Conservation (phyloP, 1,140 invertebrate genomes). For the Anoplophora glabripennis region DNA sequence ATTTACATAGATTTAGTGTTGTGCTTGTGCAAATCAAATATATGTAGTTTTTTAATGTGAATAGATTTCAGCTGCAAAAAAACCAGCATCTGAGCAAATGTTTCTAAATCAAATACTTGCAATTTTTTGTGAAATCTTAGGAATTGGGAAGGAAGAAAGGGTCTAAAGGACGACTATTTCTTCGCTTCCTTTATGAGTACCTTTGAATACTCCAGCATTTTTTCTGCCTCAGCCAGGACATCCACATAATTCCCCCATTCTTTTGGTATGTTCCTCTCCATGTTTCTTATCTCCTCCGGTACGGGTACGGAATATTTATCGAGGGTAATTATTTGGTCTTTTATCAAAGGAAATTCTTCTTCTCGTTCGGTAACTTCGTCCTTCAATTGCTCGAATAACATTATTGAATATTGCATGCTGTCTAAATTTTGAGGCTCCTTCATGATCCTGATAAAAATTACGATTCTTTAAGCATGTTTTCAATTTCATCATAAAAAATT, state of each 20-base stretch:
- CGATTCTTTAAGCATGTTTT: no score
- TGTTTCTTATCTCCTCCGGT: slow-evolving; percentile 55
- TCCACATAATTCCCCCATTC: slow-evolving; percentile 66
- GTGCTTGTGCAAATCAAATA: no score
- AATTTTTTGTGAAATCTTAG: no score
- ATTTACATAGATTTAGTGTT: no score
- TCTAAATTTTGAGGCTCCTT: slow-evolving; percentile 59
- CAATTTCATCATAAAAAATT: no score
- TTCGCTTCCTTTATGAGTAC: slow-evolving; percentile 45
- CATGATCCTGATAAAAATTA: slow-evolving; percentile 50
- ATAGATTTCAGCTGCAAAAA: no score
- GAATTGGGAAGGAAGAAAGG: no score
- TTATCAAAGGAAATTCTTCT: slow-evolving; percentile 66
- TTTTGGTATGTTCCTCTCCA: slow-evolving; percentile 59
- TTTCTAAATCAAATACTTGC: no score
- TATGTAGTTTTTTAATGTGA: no score
- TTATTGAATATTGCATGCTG: slow-evolving; percentile 59
- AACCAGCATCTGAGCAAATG: no score
- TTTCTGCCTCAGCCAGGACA: slow-evolving; percentile 62
- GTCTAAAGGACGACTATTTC: no score
- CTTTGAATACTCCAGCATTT: slow-evolving; percentile 65
- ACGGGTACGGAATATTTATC: slow-evolving; percentile 66
- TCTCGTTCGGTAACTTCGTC: slow-evolving; percentile 60
- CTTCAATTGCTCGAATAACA: slow-evolving; percentile 62
- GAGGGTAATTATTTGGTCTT: slow-evolving; percentile 68